Percentiles rank a stretch among this genome's conserved stretches.
phyloP scores from a whole-genome alignment of 2,113 vertebrate species.

The Brienomyrus brachyistius region DNA sequence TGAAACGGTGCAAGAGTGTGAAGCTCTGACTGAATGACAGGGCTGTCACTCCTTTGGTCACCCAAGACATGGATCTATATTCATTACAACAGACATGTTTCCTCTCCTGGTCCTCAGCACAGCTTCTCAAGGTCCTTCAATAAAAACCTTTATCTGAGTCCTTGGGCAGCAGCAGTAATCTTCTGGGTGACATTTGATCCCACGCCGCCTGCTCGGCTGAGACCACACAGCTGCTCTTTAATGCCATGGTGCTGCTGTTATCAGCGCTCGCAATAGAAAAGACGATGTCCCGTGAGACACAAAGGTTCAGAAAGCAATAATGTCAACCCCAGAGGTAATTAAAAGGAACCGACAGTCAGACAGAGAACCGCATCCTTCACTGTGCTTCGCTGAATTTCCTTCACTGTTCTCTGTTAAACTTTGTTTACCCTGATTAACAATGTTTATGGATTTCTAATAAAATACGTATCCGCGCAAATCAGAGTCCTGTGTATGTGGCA shows the following conservation, averaged over 20 bases:
- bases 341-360: background rate
- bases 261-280: background rate
- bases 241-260: background rate
- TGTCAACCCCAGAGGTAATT: background rate
- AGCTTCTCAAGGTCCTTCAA: background rate
- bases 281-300: background rate
- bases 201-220: background rate
- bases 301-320: background rate
- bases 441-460: background rate
- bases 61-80: background rate
- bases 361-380: background rate
- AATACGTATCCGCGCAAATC: background rate
- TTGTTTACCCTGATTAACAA: constrained; percentile 6
- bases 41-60: background rate
- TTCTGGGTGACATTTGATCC: background rate
- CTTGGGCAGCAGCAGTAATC: background rate
- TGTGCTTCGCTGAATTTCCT: background rate
- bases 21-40: background rate
- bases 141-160: background rate
- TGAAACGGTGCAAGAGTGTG: background rate
- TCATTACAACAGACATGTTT: background rate
- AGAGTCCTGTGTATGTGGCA: background rate
- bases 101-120: background rate
- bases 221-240: background rate
- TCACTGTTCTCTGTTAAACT: background rate